phyloP scores from a whole-genome alignment of 2,888 invertebrate genomes.

The Selenia dentaria region DNA sequence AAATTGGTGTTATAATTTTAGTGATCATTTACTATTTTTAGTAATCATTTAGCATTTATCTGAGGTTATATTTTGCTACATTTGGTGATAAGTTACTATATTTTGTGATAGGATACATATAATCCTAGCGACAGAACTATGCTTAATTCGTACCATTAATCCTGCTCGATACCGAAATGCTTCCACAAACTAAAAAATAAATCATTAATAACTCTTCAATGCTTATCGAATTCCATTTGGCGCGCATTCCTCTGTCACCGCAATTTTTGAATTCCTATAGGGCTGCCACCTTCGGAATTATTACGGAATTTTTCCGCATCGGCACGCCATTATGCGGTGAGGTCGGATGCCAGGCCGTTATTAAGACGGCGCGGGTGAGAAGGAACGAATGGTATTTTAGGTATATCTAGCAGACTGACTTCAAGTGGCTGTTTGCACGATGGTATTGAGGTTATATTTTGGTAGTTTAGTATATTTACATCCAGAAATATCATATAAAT shows the following conservation, averaged over 20 bases:
- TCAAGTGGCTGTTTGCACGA: neutral
- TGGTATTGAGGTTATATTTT: neutral
- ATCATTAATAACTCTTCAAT: slow-evolving; percentile 13
- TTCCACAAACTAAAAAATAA: too few species aligned
- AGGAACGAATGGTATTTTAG: slow-evolving; percentile 42
- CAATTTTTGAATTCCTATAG: slow-evolving; percentile 72
- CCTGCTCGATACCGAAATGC: too few species aligned
- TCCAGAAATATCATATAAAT: too few species aligned
- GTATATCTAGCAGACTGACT: slow-evolving; percentile 6
- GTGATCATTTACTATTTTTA: too few species aligned
- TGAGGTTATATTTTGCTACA: too few species aligned
- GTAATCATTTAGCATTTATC: too few species aligned
- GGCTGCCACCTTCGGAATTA: slow-evolving; percentile 56
- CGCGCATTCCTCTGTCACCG: slow-evolving; percentile 33
- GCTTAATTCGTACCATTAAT: too few species aligned
- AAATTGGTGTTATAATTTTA: too few species aligned
- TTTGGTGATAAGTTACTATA: too few species aligned
- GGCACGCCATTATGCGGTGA: slow-evolving; percentile 70
- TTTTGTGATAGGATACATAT: too few species aligned
- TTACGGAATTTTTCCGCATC: slow-evolving; percentile 71
- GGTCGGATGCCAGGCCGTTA: slow-evolving; percentile 50
- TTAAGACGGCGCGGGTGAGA: slow-evolving; percentile 48
- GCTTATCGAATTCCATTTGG: slow-evolving; percentile 42
- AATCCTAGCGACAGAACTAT: too few species aligned
- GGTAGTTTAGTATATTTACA: too few species aligned